Evolutionary conservation across 2,113 vertebrate genomes (phyloP), one percentile per base, ranked within the genome.

Genomic region (Symphodus melops): DNA sequence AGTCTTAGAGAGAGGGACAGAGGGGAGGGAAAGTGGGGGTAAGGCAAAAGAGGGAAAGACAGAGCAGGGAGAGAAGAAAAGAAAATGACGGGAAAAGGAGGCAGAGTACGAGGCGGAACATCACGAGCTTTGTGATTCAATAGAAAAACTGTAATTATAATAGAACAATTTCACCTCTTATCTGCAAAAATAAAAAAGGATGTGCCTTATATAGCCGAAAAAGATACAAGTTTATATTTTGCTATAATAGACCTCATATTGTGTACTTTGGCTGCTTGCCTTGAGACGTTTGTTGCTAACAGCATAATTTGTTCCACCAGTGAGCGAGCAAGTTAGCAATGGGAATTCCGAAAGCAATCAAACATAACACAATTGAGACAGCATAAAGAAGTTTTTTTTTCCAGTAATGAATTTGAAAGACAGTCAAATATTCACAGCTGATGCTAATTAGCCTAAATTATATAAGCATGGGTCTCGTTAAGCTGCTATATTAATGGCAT

Each of bases 71-170:
- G 36, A 67, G 51, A 17, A 54, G 49, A 85, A 59, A 70, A 72
- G 53, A 51, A 80, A 44, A 72, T 70, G 77, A 79, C 76, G 69
- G 63, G 55, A 56, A 68, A 68, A 54, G 64, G 51, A 65, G 51
- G 66, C 46, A 33, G 21, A 33, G 28, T 33, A 33, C 4, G 28
- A 33, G 28, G 28, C 28, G 3, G 28, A 33, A 33, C 28, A 33
- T 33, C 28, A 33, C 28, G 28, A 33, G 28, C 28, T 5, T 1
- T 33, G 28, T 1, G 3, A 33, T 33, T 33, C 28, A 33, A 3
- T 33, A 33, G 28, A 4, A 33, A 33, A 33, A 33, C 28, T 33
- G 28, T 5, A 4, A 3, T 4, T 33, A 5, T 33, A 5, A 33
- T 33, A 33, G 28, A 33, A 33, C 5, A 33, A 5, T 33, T 33